Evolutionary conservation across 2,113 vertebrate genomes (phyloP).

Genomic region (Numida meleagris): DNA sequence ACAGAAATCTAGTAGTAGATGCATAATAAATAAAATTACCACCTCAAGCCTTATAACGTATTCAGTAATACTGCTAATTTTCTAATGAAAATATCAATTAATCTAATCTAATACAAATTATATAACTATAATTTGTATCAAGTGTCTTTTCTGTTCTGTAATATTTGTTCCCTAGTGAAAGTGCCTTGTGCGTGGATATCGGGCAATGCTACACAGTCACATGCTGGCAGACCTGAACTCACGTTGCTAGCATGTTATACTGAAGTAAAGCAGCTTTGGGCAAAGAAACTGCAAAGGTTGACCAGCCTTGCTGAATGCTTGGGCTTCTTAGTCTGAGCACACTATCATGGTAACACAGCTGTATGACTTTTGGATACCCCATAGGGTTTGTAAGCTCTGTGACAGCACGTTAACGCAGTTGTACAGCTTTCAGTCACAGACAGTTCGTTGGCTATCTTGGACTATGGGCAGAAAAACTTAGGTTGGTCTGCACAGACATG

Average conservation of each 20-base stretch:
- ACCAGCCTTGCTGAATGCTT: not conserved
- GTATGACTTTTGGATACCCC: not conserved
- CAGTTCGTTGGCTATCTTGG: not conserved
- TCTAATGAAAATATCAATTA: not conserved
- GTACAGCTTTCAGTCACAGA: not conserved
- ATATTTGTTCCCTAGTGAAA: not conserved
- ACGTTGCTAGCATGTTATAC: rapidly evolving
- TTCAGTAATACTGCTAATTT: not conserved
- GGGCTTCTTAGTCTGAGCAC: not conserved
- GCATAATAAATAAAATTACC: not conserved
- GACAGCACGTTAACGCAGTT: not conserved
- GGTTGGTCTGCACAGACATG: not conserved
- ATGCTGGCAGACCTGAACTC: not conserved
- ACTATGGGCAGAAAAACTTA: not conserved
- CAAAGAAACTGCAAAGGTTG: not conserved
- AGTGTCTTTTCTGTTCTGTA: not conserved
- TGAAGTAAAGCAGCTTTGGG: not conserved
- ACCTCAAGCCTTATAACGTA: not conserved
- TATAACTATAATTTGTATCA: not conserved
- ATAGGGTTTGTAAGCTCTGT: not conserved
- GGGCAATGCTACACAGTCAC: not conserved
- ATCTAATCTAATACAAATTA: too few species aligned
- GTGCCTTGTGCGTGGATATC: not conserved
- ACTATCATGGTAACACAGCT: rapidly evolving
- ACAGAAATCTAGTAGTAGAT: not conserved